Percentiles rank a stretch among this genome's conserved stretches.
These are phyloP conservation scores for Dexiosoma caninum DNA, from an alignment of 2,888 invertebrate species.

Conservation along the genomic window DNA sequence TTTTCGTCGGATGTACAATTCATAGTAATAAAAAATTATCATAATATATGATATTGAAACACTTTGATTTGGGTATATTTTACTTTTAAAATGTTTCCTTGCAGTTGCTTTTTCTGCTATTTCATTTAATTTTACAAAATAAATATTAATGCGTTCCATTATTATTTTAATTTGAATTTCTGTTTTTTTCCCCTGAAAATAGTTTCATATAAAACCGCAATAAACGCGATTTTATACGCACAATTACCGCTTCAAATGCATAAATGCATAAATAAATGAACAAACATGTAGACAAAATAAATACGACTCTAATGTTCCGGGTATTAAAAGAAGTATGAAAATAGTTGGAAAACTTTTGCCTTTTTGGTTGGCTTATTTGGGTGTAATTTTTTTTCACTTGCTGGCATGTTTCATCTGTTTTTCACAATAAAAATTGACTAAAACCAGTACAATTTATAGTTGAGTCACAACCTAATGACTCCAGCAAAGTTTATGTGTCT, in stretches of 20 bases:
- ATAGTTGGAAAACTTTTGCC: slow-evolving; percentile 46
- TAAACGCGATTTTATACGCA: slow-evolving; percentile 39
- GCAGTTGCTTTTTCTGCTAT: background rate
- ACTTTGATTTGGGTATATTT: no score
- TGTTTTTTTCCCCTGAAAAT: no score
- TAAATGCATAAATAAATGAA: background rate
- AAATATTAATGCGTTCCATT: no score
- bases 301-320: slow-evolving; percentile 18
- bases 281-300: background rate
- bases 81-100: background rate
- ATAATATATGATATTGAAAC: no score
- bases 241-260: slow-evolving; percentile 28
- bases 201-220: background rate
- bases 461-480: slow-evolving; percentile 62
- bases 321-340: slow-evolving; percentile 37
- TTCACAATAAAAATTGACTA: slow-evolving; percentile 59
- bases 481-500: slow-evolving; percentile 63
- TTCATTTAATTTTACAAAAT: background rate
- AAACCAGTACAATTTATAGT: slow-evolving; percentile 62
- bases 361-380: background rate
- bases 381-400: background rate
- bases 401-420: slow-evolving; percentile 12
- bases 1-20: no score
- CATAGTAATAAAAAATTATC: no score
- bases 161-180: no score